A percentile compares a stretch with the other conserved stretches of the same genome.
phyloP scores from a whole-genome alignment of 1,140 invertebrate genomes.

The Sinella curviseta region DNA sequence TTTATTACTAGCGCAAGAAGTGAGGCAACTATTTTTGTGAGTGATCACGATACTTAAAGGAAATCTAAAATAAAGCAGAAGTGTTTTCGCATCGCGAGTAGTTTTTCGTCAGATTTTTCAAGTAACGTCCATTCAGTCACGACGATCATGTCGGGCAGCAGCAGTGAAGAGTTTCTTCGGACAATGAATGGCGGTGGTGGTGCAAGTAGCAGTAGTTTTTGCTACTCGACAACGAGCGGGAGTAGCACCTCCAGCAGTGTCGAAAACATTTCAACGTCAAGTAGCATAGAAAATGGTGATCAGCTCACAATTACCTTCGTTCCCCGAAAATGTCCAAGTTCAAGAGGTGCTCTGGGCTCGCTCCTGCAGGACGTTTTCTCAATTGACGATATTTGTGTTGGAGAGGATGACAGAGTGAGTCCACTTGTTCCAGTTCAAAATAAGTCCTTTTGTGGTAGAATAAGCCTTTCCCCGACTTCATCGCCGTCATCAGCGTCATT shows the following conservation, averaged over 20 bases:
- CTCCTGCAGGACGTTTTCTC: conserved; percentile 11
- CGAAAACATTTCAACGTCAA: conserved; percentile 36
- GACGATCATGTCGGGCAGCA: background rate
- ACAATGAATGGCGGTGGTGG: background rate
- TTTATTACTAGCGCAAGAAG: no score
- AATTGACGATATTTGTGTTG: background rate
- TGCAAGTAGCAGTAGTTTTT: conserved; percentile 36
- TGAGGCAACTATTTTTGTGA: no score
- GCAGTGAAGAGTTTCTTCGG: background rate
- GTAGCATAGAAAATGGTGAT: conserved; percentile 40
- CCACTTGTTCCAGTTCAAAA: background rate
- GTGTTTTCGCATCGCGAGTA: no score
- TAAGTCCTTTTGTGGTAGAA: conserved; percentile 17
- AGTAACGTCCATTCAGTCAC: background rate
- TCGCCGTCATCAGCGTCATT: conserved; percentile 20
- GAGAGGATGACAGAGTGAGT: background rate
- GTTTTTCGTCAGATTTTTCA: background rate
- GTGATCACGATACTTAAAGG: no score
- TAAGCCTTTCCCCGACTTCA: background rate
- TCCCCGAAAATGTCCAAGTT: background rate
- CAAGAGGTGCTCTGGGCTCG: background rate
- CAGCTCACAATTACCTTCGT: conserved; percentile 36
- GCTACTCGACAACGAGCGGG: conserved; percentile 18
- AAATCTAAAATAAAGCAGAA: no score
- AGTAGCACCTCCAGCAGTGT: conserved; percentile 40